Base-by-base conservation (phyloP, 2,797 vertebrate species). In the Rhabdophis nuchalis region DNA sequence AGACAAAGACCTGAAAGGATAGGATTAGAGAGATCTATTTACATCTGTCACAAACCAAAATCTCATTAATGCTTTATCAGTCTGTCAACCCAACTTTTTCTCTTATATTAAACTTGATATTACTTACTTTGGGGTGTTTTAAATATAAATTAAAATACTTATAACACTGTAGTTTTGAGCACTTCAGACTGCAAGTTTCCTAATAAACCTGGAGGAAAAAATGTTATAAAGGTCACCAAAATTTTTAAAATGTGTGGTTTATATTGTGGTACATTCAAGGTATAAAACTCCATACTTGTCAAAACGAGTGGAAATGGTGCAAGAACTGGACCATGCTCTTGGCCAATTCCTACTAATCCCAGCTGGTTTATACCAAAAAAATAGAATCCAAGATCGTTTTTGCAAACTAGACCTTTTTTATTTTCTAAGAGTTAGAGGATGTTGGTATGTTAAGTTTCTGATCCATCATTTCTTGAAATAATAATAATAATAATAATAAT, bases 1-100 rank as follows among this genome's bases (percentile, higher is more conserved):
- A 97, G 96, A 96, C 95, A 96, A 96, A 97, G 96, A 96, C 97
- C 96, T 96, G 96, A 97, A 96, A 97, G 97, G 93, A 96, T 95
- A 95, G 97, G 95, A 97, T 97, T 96, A 97, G 97, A 97, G 96
- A 96, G 97, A 97, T 97, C 96, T 97, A 98, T 98, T 97, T 97
- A 97, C 95, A 97, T 97, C 97, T 97, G 96, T 97, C 97, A 97
- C 92, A 93, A 97, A 97, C 97, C 96, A 95, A 97, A 97, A 96
- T 97, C 97, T 97, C 96, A 96, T 97, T 98, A 97, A 97, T 97
- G 97, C 97, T 96, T 97, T 96, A 96, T 96, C 93, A 96, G 94
- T 95, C 96, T 98, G 97, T 97, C 97, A 64, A 97, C 95, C 96
- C 96, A 97, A 97, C 95, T 97, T 97, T 95, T 95, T 91, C 68